Percentiles rank a stretch among this genome's conserved stretches.
Conservation (phyloP, 2,113 vertebrate species). For the Corythaixoides concolor region DNA sequence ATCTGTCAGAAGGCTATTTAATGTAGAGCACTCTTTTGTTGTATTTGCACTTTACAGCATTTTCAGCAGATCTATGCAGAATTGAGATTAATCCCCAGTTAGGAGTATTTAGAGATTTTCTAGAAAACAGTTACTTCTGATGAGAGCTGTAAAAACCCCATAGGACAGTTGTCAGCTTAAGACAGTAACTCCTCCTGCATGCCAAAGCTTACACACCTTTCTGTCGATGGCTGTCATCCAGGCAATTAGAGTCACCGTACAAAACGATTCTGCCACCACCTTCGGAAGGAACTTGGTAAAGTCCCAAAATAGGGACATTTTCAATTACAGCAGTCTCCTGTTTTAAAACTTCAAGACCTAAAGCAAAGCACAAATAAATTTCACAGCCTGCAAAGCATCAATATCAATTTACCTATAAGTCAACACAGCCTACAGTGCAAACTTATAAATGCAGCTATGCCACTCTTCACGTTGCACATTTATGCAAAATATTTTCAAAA, state of each 20-base stretch:
- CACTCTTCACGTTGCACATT: neutral
- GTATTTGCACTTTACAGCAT: neutral
- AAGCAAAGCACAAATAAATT: neutral
- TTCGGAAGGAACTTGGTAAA: slow-evolving; percentile 91
- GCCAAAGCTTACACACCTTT: slow-evolving; percentile 80
- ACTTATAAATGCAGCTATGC: neutral
- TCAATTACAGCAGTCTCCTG: slow-evolving; percentile 93
- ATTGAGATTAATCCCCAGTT: neutral
- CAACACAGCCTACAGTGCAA: neutral
- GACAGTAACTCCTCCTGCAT: fast-evolving
- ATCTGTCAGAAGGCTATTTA: neutral
- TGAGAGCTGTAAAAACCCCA: neutral
- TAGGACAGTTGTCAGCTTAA: neutral
- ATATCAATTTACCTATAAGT: neutral
- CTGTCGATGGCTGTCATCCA: slow-evolving; percentile 97
- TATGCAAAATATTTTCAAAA: neutral
- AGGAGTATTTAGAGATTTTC: neutral
- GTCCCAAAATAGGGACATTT: slow-evolving; percentile 90
- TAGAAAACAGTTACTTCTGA: neutral
- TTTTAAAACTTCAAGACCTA: slow-evolving; percentile 94
- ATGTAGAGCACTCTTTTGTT: fast-evolving
- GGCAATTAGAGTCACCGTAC: slow-evolving; percentile 96
- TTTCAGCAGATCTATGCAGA: neutral
- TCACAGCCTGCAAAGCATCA: neutral
- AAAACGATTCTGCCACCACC: slow-evolving; percentile 91